These are phyloP conservation scores for Synergus gifuensis DNA, from an alignment of 2,888 invertebrate genomes.

Conservation along the genomic window DNA sequence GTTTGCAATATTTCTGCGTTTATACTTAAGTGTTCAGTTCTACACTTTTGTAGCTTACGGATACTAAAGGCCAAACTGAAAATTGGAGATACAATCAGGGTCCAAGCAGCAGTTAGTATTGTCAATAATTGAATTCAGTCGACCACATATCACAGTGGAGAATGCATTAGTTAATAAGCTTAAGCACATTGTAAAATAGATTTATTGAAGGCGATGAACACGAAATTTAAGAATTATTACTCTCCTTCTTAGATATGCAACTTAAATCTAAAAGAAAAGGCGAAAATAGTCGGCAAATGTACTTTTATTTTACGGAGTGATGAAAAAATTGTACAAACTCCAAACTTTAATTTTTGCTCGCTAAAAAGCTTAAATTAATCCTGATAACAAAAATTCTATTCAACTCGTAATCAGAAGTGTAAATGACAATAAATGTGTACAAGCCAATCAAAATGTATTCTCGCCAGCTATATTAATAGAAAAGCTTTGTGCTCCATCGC, in stretches of 20 bases:
- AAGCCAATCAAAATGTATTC: constrained; percentile 29
- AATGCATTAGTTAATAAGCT: not conserved
- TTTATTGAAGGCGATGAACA: not conserved
- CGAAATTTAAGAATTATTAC: not conserved
- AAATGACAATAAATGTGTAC: constrained; percentile 40
- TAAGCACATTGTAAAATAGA: not conserved
- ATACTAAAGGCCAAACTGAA: constrained; percentile 4
- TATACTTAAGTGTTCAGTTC: constrained; percentile 15
- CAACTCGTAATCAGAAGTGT: not conserved
- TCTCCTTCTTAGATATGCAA: not conserved
- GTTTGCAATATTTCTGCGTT: constrained; percentile 15
- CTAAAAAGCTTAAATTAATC: not conserved
- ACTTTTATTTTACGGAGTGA: constrained; percentile 28
- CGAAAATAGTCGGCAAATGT: not conserved
- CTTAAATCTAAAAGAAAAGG: not conserved
- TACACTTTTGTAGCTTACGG: not conserved
- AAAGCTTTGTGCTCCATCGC: constrained; percentile 26
- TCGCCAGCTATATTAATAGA: not conserved
- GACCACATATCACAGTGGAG: constrained; percentile 21
- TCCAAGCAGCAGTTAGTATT: constrained; percentile 22
- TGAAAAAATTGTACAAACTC: not conserved
- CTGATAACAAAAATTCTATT: not conserved
- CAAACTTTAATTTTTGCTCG: not conserved
- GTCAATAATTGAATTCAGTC: constrained; percentile 23
- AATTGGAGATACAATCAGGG: constrained; percentile 12